Evolutionary conservation across 2,113 vertebrate genomes (phyloP), one percentile per base, ranked within the genome.

Genomic region (Spea multiplicata): DNA sequence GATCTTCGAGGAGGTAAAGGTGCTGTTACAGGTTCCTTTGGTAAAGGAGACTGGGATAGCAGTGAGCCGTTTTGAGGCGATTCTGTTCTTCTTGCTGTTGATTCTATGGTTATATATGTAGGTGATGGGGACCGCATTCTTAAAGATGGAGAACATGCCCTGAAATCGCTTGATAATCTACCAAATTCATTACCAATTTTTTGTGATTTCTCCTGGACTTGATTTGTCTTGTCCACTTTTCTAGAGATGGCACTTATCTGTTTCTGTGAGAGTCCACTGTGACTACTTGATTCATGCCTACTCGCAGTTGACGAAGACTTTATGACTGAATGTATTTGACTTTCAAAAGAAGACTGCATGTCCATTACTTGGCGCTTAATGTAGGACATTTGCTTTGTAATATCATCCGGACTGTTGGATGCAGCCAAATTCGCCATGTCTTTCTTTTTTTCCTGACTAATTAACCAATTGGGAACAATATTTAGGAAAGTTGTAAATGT

Each of bases 21-120:
- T 12, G 92, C 89, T 8, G 87, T 85, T 2, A 85, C 88, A 61
- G 83, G 81, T 9, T 93, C 89, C 67, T 85, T 92, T 82, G 89
- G 88, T 1, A 87, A 77, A 57, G 86, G 78, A 44, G 87, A 88
- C 2, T 89, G 90, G 3, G 89, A 92, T 13, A 91, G 90, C 4
- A 86, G 87, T 3, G 83, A 84, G 3, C 91, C 86, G 82, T 86
- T 91, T 5, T 91, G 80, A 10, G 93, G 88, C 0, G 91, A 91
- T 65, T 93, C 91, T 3, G 88, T 88, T 83, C 88, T 83, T 44
- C 90, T 84, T 9, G 84, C 85, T 0, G 87, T 94, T 30, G 95
- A 96, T 71, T 95, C 94, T 2, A 95, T 96, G 44, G 92, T 95
- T 80, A 97, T 96, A 66, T 93, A 95, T 3, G 92, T 94, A 8